Percentiles rank a stretch among this genome's conserved stretches.
phyloP scores from a whole-genome alignment of 2,113 vertebrate genomes.

The Mionectes macconnelli region DNA sequence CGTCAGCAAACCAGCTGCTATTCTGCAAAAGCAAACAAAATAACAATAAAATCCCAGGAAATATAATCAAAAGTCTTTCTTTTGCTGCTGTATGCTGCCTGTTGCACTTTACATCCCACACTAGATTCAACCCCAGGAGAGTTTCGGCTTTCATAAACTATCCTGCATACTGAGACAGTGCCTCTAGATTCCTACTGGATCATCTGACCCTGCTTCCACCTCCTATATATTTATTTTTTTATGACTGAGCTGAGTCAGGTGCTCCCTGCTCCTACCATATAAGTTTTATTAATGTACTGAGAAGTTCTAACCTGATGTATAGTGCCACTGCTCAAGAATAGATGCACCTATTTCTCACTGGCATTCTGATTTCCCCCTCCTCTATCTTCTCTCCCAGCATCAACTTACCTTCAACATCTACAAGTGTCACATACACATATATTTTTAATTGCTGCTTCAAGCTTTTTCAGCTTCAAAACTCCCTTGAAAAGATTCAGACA shows the following conservation, averaged over 20 bases:
- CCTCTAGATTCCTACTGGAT: neutral
- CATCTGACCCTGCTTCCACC: neutral
- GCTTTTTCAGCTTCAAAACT: neutral
- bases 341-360: neutral
- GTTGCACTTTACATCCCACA: neutral
- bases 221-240: neutral
- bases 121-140: neutral
- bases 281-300: neutral
- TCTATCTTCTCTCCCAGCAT: neutral
- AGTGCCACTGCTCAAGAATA: neutral
- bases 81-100: accelerated
- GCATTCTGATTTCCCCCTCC: neutral
- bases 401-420: neutral
- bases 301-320: neutral
- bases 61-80: neutral
- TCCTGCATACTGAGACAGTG: neutral
- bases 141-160: neutral
- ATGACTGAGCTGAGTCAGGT: neutral
- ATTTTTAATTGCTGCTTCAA: slow-evolving; percentile 23
- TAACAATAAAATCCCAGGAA: neutral
- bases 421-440: neutral
- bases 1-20: slow-evolving; percentile 78
- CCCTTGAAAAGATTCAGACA: neutral
- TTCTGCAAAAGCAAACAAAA: slow-evolving; percentile 70
- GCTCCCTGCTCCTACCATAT: neutral